Conservation (phyloP, 2,797 vertebrate species). For the Phoxinus dragarum region DNA sequence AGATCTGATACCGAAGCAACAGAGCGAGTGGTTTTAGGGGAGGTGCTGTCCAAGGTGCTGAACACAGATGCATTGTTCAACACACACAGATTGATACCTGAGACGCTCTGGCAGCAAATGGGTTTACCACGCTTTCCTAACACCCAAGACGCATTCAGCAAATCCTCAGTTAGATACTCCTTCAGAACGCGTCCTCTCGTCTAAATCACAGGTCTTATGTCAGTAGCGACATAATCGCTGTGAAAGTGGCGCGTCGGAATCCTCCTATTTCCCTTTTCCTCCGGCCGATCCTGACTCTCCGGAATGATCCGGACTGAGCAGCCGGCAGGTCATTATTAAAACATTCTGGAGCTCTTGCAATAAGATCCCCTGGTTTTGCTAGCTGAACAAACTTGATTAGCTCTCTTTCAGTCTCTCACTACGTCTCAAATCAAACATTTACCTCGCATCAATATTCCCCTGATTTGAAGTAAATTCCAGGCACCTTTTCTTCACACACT, state of each 20-base stretch:
- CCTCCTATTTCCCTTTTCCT: slow-evolving; percentile 34
- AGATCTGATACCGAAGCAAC: not conserved
- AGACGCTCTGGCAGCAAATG: slow-evolving; percentile 24
- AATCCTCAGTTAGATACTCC: slow-evolving; percentile 21
- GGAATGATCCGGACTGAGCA: slow-evolving; percentile 13
- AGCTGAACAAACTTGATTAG: slow-evolving; percentile 28
- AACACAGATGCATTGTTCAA: slow-evolving; percentile 22
- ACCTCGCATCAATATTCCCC: not conserved
- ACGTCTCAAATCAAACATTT: slow-evolving; percentile 25
- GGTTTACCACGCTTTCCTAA: slow-evolving; percentile 39
- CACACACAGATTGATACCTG: slow-evolving; percentile 3
- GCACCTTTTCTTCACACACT: slow-evolving; percentile 14
- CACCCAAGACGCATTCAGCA: slow-evolving; percentile 4
- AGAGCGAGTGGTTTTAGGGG: not conserved
- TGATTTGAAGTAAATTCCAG: not conserved
- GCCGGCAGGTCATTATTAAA: slow-evolving; percentile 45
- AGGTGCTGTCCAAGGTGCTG: slow-evolving; percentile 58
- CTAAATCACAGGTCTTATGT: slow-evolving; percentile 29
- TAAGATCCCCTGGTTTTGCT: not conserved
- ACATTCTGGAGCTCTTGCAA: slow-evolving; percentile 1
- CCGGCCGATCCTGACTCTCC: slow-evolving; percentile 2
- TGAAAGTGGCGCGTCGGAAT: slow-evolving; percentile 36
- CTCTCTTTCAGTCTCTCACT: slow-evolving; percentile 2
- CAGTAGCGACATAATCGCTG: slow-evolving; percentile 22
- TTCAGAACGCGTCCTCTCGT: slow-evolving; percentile 5